Conservation (phyloP, 2,113 vertebrate species). For the Theropithecus gelada region DNA sequence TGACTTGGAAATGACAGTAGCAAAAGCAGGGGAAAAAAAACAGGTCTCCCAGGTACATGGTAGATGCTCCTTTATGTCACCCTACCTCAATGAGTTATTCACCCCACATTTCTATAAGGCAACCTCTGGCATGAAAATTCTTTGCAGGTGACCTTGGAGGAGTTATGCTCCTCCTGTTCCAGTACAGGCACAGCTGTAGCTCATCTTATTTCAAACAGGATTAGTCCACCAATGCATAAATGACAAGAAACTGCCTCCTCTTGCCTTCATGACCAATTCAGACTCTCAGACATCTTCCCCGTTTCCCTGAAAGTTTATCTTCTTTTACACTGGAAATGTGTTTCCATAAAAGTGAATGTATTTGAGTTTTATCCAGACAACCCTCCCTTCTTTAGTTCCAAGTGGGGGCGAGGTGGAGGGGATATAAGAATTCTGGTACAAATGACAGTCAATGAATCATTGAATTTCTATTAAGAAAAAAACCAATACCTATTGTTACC, state of each 20-base stretch:
- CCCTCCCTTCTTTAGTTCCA: not conserved
- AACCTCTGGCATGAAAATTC: not conserved
- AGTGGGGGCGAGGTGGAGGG: not conserved
- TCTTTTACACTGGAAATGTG: not conserved
- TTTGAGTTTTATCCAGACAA: not conserved
- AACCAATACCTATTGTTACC: not conserved
- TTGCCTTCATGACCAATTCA: not conserved
- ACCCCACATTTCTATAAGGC: not conserved
- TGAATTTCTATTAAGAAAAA: not conserved
- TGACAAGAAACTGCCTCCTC: not conserved
- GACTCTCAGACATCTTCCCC: not conserved
- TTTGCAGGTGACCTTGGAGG: not conserved
- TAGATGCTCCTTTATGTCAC: not conserved
- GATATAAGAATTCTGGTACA: not conserved
- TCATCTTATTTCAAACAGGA: not conserved
- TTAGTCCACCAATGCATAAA: not conserved
- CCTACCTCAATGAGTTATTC: not conserved
- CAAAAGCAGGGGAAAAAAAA: rapidly evolving
- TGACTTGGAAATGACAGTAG: not conserved
- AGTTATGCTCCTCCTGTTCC: not conserved
- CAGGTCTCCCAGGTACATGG: rapidly evolving
- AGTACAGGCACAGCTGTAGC: not conserved
- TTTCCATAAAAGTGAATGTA: not conserved
- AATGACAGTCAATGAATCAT: not conserved
- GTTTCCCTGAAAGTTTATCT: not conserved